Evolutionary conservation across 1,140 invertebrate species (phyloP).

Genomic region (Episyrphus balteatus): DNA sequence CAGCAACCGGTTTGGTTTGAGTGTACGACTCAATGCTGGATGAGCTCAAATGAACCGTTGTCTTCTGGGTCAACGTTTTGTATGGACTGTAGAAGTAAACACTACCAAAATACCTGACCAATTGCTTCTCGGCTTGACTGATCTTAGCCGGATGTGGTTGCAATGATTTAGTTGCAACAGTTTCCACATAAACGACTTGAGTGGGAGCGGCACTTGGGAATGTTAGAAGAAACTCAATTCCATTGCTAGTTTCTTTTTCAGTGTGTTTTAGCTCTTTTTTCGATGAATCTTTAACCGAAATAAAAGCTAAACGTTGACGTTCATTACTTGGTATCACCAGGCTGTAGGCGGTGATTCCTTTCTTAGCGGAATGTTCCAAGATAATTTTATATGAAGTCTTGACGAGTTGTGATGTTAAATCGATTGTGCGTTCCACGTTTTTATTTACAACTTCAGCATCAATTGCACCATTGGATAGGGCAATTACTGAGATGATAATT

Average conservation of each 20-base stretch:
- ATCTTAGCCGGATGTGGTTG: slow-evolving; percentile 77
- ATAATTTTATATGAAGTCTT: slow-evolving; percentile 70
- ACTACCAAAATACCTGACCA: slow-evolving; percentile 77
- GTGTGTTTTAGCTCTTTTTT: slow-evolving; percentile 51
- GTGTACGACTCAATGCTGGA: slow-evolving; percentile 76
- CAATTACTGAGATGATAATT: too few species aligned
- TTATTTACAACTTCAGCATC: slow-evolving; percentile 53
- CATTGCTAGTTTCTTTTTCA: slow-evolving; percentile 41
- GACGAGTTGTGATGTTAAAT: slow-evolving; percentile 78
- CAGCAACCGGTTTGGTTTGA: slow-evolving; percentile 71
- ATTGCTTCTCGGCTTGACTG: slow-evolving; percentile 84
- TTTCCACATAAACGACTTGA: slow-evolving; percentile 56
- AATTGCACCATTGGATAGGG: background rate
- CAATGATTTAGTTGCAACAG: slow-evolving; percentile 63
- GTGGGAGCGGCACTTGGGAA: slow-evolving; percentile 39
- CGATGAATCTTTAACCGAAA: slow-evolving; percentile 55
- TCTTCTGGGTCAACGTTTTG: slow-evolving; percentile 63
- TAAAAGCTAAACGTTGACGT: slow-evolving; percentile 57
- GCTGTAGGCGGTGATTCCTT: slow-evolving; percentile 55
- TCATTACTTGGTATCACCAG: slow-evolving; percentile 56
- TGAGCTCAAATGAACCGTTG: slow-evolving; percentile 63
- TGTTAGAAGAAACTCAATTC: slow-evolving; percentile 39
- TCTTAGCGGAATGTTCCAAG: slow-evolving; percentile 68
- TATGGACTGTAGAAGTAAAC: slow-evolving; percentile 80
- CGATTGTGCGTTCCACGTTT: slow-evolving; percentile 76